phyloP scores from a whole-genome alignment of 2,888 invertebrate species.

The Chaetogeoica ovagalla region DNA sequence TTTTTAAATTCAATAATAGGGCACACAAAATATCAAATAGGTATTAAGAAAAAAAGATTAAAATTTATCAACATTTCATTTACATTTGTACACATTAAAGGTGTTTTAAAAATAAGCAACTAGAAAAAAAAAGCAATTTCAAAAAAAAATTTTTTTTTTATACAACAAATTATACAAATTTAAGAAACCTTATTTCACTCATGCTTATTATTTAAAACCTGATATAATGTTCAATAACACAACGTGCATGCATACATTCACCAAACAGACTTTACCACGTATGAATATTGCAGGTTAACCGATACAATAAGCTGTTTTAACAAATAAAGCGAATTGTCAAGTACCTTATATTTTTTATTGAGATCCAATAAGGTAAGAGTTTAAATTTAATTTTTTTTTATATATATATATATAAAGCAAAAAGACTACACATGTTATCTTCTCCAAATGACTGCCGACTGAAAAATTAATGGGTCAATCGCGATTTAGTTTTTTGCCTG shows the following conservation, averaged over 20 bases:
- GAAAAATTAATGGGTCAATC: slow-evolving; percentile 30
- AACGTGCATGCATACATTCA: slow-evolving; percentile 31
- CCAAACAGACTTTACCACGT: slow-evolving; percentile 22
- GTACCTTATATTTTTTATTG: slow-evolving; percentile 46
- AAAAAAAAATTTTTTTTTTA: too few relatives aligned
- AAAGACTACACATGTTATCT: slow-evolving; percentile 48
- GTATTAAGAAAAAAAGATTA: too few relatives aligned
- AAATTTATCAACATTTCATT: background rate
- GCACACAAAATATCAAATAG: too few relatives aligned
- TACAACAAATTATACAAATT: background rate
- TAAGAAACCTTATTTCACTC: background rate
- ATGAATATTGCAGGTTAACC: slow-evolving; percentile 42
- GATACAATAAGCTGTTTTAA: slow-evolving; percentile 42
- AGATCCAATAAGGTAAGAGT: slow-evolving; percentile 49
- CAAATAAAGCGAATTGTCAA: slow-evolving; percentile 24
- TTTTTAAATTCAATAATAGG: background rate
- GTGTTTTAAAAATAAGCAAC: too few relatives aligned
- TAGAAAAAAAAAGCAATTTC: too few relatives aligned
- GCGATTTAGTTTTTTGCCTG: slow-evolving; percentile 28
- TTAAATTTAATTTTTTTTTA: slow-evolving; percentile 22
- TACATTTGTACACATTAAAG: too few relatives aligned
- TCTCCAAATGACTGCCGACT: slow-evolving; percentile 30
- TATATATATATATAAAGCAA: slow-evolving; percentile 4
- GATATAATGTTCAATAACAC: slow-evolving; percentile 2
- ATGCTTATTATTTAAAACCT: slow-evolving; percentile 23